A percentile compares a stretch with the other conserved stretches of the same genome.
Evolutionary conservation across 2,797 vertebrate species (phyloP).

Genomic region (Pyrocephalus nanus): DNA sequence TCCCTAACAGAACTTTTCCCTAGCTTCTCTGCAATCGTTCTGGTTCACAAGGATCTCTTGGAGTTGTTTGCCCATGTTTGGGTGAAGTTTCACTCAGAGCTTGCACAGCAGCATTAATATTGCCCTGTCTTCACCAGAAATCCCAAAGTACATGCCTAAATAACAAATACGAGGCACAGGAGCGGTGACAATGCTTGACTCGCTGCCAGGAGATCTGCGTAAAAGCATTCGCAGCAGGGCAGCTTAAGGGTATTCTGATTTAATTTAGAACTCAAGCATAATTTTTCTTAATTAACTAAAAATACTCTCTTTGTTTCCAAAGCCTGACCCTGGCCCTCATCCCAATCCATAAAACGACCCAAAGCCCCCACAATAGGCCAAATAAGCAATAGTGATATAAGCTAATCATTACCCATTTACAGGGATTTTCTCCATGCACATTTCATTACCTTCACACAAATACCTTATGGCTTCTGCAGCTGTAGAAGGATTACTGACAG

Average conservation of each 20-base stretch:
- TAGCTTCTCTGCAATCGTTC: not conserved
- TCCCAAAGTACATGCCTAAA: not conserved
- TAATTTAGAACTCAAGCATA: conserved; percentile 35
- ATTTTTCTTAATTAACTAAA: conserved; percentile 54
- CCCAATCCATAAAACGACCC: not conserved
- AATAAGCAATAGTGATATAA: not conserved
- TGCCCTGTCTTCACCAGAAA: conserved; percentile 55
- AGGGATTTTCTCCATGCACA: not conserved
- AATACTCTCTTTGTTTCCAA: conserved; percentile 7
- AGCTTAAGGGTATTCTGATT: conserved; percentile 47
- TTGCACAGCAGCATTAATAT: conserved; percentile 40
- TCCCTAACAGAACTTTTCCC: not conserved
- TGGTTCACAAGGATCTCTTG: not conserved
- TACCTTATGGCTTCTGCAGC: not conserved
- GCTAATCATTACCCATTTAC: not conserved
- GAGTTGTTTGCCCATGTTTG: conserved; percentile 46
- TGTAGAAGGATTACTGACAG: not conserved
- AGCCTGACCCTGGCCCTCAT: not conserved
- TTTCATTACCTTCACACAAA: conserved; percentile 9
- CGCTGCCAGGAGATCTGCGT: conserved; percentile 13
- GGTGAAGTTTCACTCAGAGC: not conserved
- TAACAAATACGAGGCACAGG: conserved; percentile 10
- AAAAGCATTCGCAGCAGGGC: conserved; percentile 26
- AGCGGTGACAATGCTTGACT: conserved; percentile 46
- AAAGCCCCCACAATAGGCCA: not conserved